Conservation (phyloP, 2,888 invertebrate genomes). For the Chloroclystis v-ata region DNA sequence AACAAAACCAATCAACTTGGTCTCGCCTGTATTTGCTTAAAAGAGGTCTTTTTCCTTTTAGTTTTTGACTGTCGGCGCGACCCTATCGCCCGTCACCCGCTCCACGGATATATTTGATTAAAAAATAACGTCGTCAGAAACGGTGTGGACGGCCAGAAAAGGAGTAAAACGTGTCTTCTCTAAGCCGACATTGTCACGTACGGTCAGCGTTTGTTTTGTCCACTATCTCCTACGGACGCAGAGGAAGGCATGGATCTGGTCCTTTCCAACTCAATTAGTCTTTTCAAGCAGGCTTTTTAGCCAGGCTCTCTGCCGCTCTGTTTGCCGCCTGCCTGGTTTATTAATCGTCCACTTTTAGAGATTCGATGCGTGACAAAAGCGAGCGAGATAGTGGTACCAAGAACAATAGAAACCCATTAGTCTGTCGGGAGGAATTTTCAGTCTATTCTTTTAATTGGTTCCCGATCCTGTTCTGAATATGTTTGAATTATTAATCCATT, state of each 20-base stretch:
- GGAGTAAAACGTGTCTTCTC: conserved; percentile 64
- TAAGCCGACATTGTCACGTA: conserved; percentile 75
- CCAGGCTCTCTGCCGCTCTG: conserved; percentile 29
- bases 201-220: conserved; percentile 56
- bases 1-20: conserved; percentile 79
- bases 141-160: conserved; percentile 61
- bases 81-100: conserved; percentile 76
- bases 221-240: conserved; percentile 58
- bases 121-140: conserved; percentile 80
- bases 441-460: conserved; percentile 65
- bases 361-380: conserved; percentile 53
- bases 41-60: conserved; percentile 72
- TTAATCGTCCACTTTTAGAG: conserved; percentile 66
- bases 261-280: conserved; percentile 31
- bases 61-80: conserved; percentile 69
- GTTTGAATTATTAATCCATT: conserved; percentile 18
- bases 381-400: conserved; percentile 59
- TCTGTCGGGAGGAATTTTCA: conserved; percentile 38
- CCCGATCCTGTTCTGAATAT: conserved; percentile 36
- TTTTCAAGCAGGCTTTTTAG: conserved; percentile 32
- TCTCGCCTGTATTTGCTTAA: conserved; percentile 78
- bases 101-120: conserved; percentile 79
- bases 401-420: conserved; percentile 69
- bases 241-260: conserved; percentile 45
- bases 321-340: conserved; percentile 58